phyloP scores from a whole-genome alignment of 2,113 vertebrate genomes.

The Macquaria ambigua region DNA sequence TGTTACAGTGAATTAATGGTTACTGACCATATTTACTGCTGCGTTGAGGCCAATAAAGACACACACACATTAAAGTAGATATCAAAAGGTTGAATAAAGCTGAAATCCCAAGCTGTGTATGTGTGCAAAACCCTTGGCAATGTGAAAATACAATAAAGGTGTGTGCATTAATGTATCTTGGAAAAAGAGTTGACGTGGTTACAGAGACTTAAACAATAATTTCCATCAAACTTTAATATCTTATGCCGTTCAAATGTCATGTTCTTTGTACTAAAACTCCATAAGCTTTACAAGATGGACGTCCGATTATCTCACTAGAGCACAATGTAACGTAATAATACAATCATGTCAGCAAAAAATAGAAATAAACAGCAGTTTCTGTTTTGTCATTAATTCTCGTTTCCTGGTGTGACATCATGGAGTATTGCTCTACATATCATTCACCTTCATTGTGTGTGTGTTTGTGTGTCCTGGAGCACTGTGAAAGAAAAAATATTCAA shows the following conservation, averaged over 20 bases:
- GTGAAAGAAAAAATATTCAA: background rate
- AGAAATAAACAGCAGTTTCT: background rate
- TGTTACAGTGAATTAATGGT: background rate
- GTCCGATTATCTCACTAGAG: too few species aligned
- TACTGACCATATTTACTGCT: background rate
- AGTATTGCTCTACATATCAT: background rate
- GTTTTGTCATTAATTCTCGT: background rate
- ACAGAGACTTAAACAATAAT: background rate
- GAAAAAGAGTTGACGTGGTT: background rate
- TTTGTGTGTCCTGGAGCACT: background rate
- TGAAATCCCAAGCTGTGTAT: background rate
- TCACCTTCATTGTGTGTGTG: background rate
- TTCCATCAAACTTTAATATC: background rate
- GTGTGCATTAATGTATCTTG: background rate
- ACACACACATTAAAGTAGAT: background rate
- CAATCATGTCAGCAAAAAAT: background rate
- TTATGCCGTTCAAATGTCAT: background rate
- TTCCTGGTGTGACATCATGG: slow-evolving; percentile 13
- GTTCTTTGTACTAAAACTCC: background rate
- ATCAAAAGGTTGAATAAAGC: background rate
- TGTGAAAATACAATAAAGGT: background rate
- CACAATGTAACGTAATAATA: background rate
- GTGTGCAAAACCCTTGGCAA: background rate
- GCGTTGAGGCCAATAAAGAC: background rate
- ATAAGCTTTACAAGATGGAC: background rate